Evolutionary conservation across 2,888 invertebrate species (phyloP), one percentile per base, ranked within the genome.

Genomic region (Lithophane semibrunnea): DNA sequence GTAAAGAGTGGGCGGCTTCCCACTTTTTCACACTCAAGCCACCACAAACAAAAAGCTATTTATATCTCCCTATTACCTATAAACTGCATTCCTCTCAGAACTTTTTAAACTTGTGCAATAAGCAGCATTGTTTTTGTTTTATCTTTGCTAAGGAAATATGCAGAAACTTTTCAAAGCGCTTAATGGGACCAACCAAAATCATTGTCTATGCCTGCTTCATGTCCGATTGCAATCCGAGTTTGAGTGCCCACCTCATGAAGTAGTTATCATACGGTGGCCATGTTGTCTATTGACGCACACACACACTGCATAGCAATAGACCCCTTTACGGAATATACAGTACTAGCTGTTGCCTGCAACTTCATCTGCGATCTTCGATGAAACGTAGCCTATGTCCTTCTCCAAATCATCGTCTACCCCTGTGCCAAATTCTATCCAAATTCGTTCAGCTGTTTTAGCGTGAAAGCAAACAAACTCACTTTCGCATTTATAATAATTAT

Each of bases 91-190:
- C 44, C 49, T 49, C 13, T 18, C 44, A 58, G 24, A 37, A 80
- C 58, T 80, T 80, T 65, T 24, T 3, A 24, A 79, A 81, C 52
- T 60, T 9, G 37, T 29, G 54, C 76, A 37, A 56, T 64, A 52
- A 73, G 16, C 44, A 44, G 52, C n/a, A 54, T 49, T 58, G 12
- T 70, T 77, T 49, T 75, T 58, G 29, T 67, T 66, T 56, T 67
- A 66, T 47, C 44, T 70, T 29, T 13, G 5, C 21, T 21, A 21
- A 47, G 54, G 29, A 75, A 81, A 75, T 69, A 80, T 61, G 58
- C n/a, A 13, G n/a, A 60, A 77, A 69, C 10, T 69, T 47, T 65
- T 24, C 12, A 54, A 47, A 21, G 21, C 2, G 18, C 24, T 54
- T 37, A n/a, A 37, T 21, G 10, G 18, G 13, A 61, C 7, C 4